Conservation (phyloP, 2,888 invertebrate genomes). For the Agonopterix subpropinquella region DNA sequence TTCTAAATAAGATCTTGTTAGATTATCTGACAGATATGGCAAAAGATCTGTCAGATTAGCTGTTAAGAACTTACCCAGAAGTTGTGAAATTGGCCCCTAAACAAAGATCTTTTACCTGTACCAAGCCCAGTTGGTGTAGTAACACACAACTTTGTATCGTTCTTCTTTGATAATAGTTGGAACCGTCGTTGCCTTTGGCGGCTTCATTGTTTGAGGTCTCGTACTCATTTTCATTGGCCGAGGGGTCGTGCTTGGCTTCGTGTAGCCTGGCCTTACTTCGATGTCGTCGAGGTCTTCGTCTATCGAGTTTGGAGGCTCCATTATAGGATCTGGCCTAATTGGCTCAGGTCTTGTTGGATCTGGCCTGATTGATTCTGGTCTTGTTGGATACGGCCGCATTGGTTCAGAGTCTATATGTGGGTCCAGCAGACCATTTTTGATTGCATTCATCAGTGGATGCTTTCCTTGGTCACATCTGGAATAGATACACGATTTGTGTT, state of each 20-base stretch:
- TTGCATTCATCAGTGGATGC: slow-evolving; percentile 87
- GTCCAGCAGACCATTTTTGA: slow-evolving; percentile 81
- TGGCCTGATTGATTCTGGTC: slow-evolving; percentile 10
- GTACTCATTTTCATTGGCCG: slow-evolving; percentile 23
- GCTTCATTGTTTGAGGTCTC: not conserved
- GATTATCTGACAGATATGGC: too few species aligned
- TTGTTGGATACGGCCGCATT: slow-evolving; percentile 21
- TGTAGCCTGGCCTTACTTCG: slow-evolving; percentile 45
- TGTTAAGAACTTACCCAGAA: too few species aligned
- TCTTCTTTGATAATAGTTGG: slow-evolving; percentile 34
- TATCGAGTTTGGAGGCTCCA: slow-evolving; percentile 39
- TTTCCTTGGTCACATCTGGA: slow-evolving; percentile 84
- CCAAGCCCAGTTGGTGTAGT: slow-evolving; percentile 97
- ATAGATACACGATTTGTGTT: slow-evolving; percentile 6
- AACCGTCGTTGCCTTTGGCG: slow-evolving; percentile 7
- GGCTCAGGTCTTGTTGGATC: slow-evolving; percentile 15
- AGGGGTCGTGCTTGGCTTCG: slow-evolving; percentile 21
- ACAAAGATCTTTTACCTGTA: slow-evolving; percentile 69
- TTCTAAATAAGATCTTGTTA: too few species aligned
- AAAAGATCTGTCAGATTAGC: too few species aligned
- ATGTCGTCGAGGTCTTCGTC: slow-evolving; percentile 63
- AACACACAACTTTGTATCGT: slow-evolving; percentile 88
- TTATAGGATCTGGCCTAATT: slow-evolving; percentile 25
- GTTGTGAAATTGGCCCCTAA: too few species aligned
- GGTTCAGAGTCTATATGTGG: slow-evolving; percentile 31